A percentile compares a stretch with the other conserved stretches of the same genome.
phyloP scores from a whole-genome alignment of 2,113 vertebrate species.

The Tupaia chinensis region DNA sequence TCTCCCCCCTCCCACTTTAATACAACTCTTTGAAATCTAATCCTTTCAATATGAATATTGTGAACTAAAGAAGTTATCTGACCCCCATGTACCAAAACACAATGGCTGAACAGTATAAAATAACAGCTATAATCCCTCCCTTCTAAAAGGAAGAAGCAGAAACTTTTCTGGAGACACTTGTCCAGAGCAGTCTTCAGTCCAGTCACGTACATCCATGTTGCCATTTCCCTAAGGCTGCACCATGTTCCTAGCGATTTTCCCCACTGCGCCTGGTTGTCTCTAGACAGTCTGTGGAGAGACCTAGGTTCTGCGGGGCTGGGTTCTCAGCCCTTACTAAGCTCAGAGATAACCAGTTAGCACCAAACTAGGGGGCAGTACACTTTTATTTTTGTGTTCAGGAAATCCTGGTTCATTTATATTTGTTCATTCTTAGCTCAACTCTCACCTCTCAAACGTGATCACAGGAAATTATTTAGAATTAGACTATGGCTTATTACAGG shows the following conservation, averaged over 20 bases:
- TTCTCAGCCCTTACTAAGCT: too few species aligned
- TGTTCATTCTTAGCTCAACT: background rate
- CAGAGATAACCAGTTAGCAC: too few species aligned
- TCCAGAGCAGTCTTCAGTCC: background rate
- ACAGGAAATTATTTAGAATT: background rate
- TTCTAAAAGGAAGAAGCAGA: background rate
- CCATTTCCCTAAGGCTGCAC: background rate
- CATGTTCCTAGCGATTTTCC: background rate
- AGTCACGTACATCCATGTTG: background rate
- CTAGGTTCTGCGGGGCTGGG: too few species aligned
- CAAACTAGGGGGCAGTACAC: too few species aligned
- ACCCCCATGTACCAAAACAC: background rate
- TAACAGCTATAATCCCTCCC: background rate
- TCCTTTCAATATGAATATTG: background rate
- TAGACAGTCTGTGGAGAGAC: too few species aligned
- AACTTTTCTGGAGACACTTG: background rate
- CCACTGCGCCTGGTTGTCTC: background rate
- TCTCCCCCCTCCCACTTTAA: background rate
- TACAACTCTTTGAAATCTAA: background rate
- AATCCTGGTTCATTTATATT: background rate
- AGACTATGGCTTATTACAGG: background rate
- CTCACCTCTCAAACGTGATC: background rate
- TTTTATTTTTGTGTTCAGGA: background rate
- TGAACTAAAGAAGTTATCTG: background rate
- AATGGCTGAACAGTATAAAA: background rate